Percentiles rank a stretch among this genome's conserved stretches.
Evolutionary conservation across 2,888 invertebrate genomes (phyloP).

Genomic region (Scaptomyza reducta): DNA sequence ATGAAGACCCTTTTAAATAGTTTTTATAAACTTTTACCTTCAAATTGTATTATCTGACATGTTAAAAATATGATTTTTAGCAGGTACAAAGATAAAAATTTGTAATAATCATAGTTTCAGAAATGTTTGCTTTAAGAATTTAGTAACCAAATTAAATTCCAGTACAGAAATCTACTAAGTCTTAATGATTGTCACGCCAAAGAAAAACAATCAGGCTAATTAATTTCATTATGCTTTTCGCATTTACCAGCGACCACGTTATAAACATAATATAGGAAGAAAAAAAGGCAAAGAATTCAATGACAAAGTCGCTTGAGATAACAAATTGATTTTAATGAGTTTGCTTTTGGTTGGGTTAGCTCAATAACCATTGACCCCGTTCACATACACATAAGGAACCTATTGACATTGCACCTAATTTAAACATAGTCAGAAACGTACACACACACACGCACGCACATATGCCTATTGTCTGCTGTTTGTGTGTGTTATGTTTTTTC

Average conservation of each 20-base stretch:
- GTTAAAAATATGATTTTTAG: too few species aligned
- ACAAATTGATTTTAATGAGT: conserved; percentile 45
- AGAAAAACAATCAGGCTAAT: conserved; percentile 6
- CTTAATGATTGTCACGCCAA: neutral
- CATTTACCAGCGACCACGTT: neutral
- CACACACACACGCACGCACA: conserved; percentile 17
- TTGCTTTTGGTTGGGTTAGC: conserved; percentile 40
- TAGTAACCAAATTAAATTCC: neutral
- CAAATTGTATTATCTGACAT: too few species aligned
- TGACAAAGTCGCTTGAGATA: conserved; percentile 26
- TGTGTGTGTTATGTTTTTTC: conserved; percentile 28
- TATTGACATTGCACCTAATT: conserved; percentile 67
- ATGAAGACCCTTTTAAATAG: too few species aligned
- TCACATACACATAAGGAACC: conserved; percentile 33
- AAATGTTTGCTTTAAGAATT: too few species aligned
- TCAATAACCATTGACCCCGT: conserved; percentile 48
- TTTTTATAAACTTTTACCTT: too few species aligned
- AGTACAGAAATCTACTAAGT: too few species aligned
- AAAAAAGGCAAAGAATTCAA: conserved; percentile 7
- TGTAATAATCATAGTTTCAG: too few species aligned
- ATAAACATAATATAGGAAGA: conserved; percentile 8
- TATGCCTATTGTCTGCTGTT: conserved; percentile 19
- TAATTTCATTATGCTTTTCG: neutral
- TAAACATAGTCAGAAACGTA: conserved; percentile 48
- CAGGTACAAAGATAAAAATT: too few species aligned